Evolutionary conservation across 1,140 invertebrate genomes (phyloP).

Genomic region (Pachypeltis micranthus): DNA sequence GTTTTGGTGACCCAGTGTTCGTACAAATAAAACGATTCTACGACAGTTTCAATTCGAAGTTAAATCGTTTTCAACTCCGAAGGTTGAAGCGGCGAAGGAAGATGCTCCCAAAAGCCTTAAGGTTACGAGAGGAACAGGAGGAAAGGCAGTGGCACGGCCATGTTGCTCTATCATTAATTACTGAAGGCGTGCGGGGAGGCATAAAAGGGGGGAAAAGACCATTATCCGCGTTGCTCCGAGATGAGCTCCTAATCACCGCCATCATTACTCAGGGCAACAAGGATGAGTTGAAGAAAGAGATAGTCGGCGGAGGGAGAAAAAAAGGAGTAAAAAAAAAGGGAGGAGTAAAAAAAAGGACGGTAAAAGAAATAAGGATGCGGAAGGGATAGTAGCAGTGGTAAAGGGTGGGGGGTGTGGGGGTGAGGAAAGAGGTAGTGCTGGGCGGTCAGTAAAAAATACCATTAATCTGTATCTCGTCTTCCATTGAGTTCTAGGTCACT

Average conservation of each 20-base stretch:
- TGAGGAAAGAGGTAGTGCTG: neutral
- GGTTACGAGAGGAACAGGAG: no score
- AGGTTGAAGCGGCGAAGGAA: no score
- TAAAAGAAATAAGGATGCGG: neutral
- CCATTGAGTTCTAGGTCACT: neutral
- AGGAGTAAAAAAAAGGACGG: neutral
- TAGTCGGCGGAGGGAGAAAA: neutral
- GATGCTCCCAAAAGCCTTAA: no score
- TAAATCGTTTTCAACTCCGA: no score
- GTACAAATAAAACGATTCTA: no score
- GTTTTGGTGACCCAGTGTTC: no score
- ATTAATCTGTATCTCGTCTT: neutral
- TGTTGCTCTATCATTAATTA: constrained; percentile 11
- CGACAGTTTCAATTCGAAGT: no score
- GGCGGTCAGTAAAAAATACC: neutral
- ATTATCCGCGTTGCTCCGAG: neutral
- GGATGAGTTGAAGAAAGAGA: no score
- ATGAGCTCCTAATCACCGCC: constrained; percentile 12
- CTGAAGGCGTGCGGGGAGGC: neutral
- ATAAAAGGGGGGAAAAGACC: neutral
- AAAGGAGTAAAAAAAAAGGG: neutral
- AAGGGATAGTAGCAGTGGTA: neutral
- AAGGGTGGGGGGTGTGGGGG: no score
- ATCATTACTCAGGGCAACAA: constrained; percentile 11
- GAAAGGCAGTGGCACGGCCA: neutral